Conservation (phyloP, 2,888 invertebrate species). For the Eupithecia insigniata region DNA sequence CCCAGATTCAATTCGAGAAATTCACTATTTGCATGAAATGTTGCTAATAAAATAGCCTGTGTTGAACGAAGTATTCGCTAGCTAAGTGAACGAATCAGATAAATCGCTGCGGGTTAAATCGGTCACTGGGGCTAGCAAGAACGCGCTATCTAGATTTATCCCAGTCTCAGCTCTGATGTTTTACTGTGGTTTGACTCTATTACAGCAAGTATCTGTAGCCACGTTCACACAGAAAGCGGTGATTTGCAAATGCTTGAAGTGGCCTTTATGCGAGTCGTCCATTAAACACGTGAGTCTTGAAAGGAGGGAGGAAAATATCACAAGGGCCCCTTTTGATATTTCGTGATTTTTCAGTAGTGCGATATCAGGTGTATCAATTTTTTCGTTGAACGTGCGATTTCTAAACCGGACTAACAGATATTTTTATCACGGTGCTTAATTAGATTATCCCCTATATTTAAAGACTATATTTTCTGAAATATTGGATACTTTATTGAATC, state of each 20-base stretch:
- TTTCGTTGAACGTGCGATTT: too few species aligned
- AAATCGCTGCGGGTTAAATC: conserved; percentile 35
- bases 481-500: too few species aligned
- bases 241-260: not conserved
- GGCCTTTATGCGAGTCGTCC: not conserved
- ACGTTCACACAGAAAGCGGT: not conserved
- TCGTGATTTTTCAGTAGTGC: too few species aligned
- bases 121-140: conserved; percentile 40
- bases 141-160: conserved; percentile 37
- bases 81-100: conserved; percentile 40
- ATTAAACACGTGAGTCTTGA: too few species aligned
- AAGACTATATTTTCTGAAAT: too few species aligned
- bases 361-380: too few species aligned
- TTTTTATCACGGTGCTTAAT: too few species aligned
- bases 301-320: too few species aligned
- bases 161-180: conserved; percentile 21
- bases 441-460: too few species aligned
- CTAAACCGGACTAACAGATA: too few species aligned
- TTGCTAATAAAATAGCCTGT: conserved; percentile 24
- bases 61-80: conserved; percentile 19
- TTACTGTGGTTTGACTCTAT: conserved; percentile 30
- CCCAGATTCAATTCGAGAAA: conserved; percentile 6
- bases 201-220: not conserved
- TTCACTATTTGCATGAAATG: conserved; percentile 12
- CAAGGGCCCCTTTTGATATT: too few species aligned